Evolutionary conservation across 2,888 invertebrate species (phyloP), one percentile per base, ranked within the genome.

Genomic region (Mantis religiosa): DNA sequence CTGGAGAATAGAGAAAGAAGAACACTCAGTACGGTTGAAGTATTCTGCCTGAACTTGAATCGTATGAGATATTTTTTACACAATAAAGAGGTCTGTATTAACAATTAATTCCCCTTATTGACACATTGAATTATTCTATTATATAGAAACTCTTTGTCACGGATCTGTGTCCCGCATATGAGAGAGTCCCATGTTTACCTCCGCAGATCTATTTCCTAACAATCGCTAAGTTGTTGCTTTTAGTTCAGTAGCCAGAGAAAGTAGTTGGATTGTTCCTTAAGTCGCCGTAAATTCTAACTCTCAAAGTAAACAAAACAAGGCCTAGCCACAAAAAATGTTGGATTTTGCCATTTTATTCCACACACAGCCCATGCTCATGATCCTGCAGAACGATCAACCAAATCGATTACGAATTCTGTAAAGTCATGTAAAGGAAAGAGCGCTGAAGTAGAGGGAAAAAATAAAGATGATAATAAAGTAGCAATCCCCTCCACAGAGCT

Each of bases 321-420:
- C 20, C 20, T 25, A 20, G 54, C 4, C 25, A 20, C 15, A 71
- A 71, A 71, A 71, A 71, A 6, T 20, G 20, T 71, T 71, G 20
- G 6, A 71, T 20, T 71, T 71, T 25, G 4, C 25, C 54, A 71
- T 71, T 71, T 71, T 47, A 86, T 89, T 88, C 88, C 71, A 82
- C 82, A 87, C 28, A 82, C 20, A 82, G 34, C n/a, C 82, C 25
- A 28, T 82, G 87, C 15, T 12, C 41, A 41, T 82, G 87, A 34
- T 82, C 27, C 82, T 82, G 34, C 27, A 82, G 34, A 82, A 82
- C 34, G 82, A 82, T 41, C 41, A 41, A 12, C 82, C 34, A 87
- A 82, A 87, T 87, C 87, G 27, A 87, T 87, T 20, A 34, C 34
- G 41, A 87, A 82, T 82, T 87, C 81, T 82, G 20, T 87, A 82